Conservation (phyloP, 2,113 vertebrate genomes). For the Tricholaema leucomelas region DNA sequence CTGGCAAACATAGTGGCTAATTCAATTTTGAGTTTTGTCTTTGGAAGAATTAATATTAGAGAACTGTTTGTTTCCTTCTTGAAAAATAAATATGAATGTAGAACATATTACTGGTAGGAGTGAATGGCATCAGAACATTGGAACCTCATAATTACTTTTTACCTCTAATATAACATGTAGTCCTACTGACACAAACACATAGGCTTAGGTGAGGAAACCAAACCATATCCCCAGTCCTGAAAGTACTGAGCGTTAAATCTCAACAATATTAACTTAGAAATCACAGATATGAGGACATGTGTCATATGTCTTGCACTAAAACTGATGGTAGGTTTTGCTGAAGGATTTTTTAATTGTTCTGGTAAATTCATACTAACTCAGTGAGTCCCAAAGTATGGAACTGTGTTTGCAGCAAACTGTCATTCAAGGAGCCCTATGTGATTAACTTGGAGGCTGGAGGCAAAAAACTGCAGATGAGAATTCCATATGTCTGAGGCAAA, state of each 20-base stretch:
- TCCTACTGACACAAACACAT: not conserved
- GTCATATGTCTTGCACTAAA: not conserved
- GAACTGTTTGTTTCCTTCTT: not conserved
- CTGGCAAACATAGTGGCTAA: not conserved
- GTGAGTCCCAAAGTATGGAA: not conserved
- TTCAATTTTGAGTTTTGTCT: not conserved
- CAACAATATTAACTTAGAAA: not conserved
- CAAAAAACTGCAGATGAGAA: slow-evolving; percentile 52
- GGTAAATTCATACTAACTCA: not conserved
- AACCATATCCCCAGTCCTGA: not conserved
- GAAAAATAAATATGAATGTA: not conserved
- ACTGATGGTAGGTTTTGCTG: not conserved
- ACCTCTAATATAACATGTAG: not conserved
- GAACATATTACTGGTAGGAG: not conserved
- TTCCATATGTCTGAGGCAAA: slow-evolving; percentile 45
- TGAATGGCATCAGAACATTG: not conserved
- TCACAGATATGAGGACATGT: not conserved
- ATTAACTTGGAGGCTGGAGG: slow-evolving; percentile 29
- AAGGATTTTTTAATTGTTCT: not conserved
- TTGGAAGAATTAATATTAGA: not conserved
- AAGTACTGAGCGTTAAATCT: not conserved
- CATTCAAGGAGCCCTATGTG: not conserved
- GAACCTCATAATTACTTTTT: not conserved
- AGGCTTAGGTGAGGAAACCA: not conserved
- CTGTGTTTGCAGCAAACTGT: not conserved